Evolutionary conservation across 1,140 invertebrate genomes (phyloP), one percentile per base, ranked within the genome.

Genomic region (Heliconius nattereri): DNA sequence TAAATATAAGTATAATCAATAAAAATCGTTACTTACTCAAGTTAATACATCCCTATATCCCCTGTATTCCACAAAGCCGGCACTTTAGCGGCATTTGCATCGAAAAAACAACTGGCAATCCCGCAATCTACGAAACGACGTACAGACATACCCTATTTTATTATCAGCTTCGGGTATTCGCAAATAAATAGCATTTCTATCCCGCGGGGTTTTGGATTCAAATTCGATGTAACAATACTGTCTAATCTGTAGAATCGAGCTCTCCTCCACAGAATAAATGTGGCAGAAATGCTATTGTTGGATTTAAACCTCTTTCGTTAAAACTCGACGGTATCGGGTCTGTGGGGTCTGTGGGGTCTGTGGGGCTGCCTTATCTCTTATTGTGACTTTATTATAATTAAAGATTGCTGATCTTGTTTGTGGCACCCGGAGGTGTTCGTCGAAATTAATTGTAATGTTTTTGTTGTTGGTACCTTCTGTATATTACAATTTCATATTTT

Each of bases 201-300:
- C 75, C 75, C 52, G 19, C 13, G 71, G 78, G 74, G 66, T 75
- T 37, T 77, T 60, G 75, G 75, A 72, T 75, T 71, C 45, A 72
- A 75, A 83, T 71, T 83, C 78, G 75, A 73, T 66, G 73, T 70
- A 60, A 70, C 54, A 71, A 73, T 77, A 57, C 45, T 52, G 80
- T 79, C 75, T 83, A 80, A 83, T 80, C 81, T 78, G 78, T 73
- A 83, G 73, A 83, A 83, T 83, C 81, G 72, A 70, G 73, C 66
- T 73, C 66, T 71, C 73, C n/a, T n/a, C 71, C 79, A 78, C 45
- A 78, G 76, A 81, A 81, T 78, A 81, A 82, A 82, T 79, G 81
- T 74, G 71, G 78, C 78, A 82, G 81, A 82, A 77, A 35, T 66
- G 80, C 71, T 73, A 78, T 81, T 79, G 78, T 79, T 76, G 70